Evolutionary conservation across 2,888 invertebrate genomes (phyloP), one percentile per base, ranked within the genome.

Genomic region (Pollenia griseotomentosa): DNA sequence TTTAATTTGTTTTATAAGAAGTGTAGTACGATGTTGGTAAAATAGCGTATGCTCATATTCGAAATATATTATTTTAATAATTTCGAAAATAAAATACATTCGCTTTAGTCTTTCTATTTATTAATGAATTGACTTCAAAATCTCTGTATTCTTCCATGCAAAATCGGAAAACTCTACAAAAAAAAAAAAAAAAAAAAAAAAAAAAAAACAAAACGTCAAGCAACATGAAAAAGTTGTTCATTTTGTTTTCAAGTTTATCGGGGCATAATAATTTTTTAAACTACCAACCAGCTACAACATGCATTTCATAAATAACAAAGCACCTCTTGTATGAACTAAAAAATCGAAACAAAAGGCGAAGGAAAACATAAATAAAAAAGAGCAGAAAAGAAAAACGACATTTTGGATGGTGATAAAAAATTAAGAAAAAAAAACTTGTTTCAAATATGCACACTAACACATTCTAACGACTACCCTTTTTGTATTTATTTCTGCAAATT

Each of bases 271-370:
- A 77, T 77, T 80, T 71, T 16, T 46, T 51, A 51, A 83, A 80
- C 51, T 40, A 66, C 65, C 33, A 73, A 53, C 42, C 63, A 74
- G 46, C n/a, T 80, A 44, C 83, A 63, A 65, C 71, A 12, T 83
- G 65, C 75, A 80, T 83, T 83, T 42, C 86, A 83, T 86, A 86
- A 83, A 83, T 86, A 86, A 77, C 73, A 83, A 70, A 86, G 74
- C 40, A 57, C 51, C 70, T 71, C 51, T 65, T 63, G 53, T 81
- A 40, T 46, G 40, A 19, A 71, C 77, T 42, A 51, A 23, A 63
- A 42, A 55, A 46, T 51, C 68, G 40, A 23, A 74, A 68, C n/a
- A 70, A 12, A 48, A 46, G 14, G 19, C 3, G n/a, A 19, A 10
- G n/a, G 11, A 79, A 80, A 6, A 2, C 19, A 44, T 46, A n/a